These are phyloP conservation scores for Gymnodraco acuticeps DNA, from an alignment of 2,797 vertebrate genomes.

Conservation along the genomic window DNA sequence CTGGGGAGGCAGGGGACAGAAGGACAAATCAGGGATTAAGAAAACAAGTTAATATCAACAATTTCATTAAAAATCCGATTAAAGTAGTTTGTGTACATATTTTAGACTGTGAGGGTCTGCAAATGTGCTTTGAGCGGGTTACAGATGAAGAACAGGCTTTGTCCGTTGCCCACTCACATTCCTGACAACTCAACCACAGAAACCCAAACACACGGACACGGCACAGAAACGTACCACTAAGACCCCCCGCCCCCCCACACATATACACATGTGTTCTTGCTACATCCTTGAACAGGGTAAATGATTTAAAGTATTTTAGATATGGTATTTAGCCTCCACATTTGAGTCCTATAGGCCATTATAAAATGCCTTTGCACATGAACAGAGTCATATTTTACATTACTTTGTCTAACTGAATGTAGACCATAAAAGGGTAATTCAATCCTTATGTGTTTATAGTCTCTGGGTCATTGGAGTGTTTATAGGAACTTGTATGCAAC, in stretches of 20 bases:
- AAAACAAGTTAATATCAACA: background rate
- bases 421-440: background rate
- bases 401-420: background rate
- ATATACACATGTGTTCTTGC: background rate
- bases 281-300: constrained; percentile 15
- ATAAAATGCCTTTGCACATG: background rate
- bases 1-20: background rate
- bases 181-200: constrained; percentile 50
- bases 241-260: background rate
- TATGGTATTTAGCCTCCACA: background rate
- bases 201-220: constrained; percentile 18
- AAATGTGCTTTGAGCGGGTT: constrained; percentile 7
- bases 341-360: constrained; percentile 1
- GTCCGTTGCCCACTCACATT: constrained; percentile 70
- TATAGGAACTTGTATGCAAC: background rate
- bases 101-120: constrained; percentile 7
- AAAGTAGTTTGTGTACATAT: background rate
- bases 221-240: background rate
- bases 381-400: background rate
- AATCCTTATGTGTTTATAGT: constrained; percentile 8
- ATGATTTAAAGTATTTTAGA: background rate
- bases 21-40: background rate
- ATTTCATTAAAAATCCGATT: background rate
- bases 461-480: background rate
- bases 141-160: constrained; percentile 38